Percentiles rank a stretch among this genome's conserved stretches.
phyloP scores from a whole-genome alignment of 1,140 invertebrate species.

The Branchinecta lindahli region DNA sequence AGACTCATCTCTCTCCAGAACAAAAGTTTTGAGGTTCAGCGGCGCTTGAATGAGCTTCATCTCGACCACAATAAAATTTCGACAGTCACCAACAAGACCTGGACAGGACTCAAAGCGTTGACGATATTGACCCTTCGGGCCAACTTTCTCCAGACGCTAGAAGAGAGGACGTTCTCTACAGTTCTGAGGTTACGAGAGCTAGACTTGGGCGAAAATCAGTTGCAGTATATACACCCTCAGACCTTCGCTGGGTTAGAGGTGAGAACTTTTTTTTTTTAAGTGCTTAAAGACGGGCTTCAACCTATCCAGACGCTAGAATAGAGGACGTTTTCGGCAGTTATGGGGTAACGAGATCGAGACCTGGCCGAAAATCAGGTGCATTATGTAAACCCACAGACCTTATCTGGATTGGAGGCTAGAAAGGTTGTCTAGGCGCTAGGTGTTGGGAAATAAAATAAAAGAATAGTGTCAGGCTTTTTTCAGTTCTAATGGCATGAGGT shows the following conservation, averaged over 20 bases:
- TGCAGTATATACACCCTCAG: constrained; percentile 55
- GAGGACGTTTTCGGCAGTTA: constrained; percentile 53
- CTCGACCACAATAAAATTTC: constrained; percentile 71
- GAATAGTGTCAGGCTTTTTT: too few species aligned
- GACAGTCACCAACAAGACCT: constrained; percentile 54
- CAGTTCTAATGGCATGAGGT: too few species aligned
- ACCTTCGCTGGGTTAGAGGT: constrained; percentile 53
- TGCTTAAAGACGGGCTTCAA: too few species aligned
- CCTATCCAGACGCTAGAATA: constrained; percentile 54
- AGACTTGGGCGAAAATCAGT: constrained; percentile 70
- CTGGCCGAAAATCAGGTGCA: constrained; percentile 70
- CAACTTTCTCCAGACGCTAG: constrained; percentile 63
- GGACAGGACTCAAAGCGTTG: constrained; percentile 54
- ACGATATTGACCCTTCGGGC: constrained; percentile 61
- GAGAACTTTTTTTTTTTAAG: neutral
- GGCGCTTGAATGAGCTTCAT: constrained; percentile 60
- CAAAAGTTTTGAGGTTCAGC: constrained; percentile 58
- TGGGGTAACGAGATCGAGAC: constrained; percentile 64
- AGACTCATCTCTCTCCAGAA: constrained; percentile 44
- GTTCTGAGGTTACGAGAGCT: constrained; percentile 61
- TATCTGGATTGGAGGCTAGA: constrained; percentile 43
- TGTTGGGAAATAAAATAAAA: too few species aligned
- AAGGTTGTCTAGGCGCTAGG: too few species aligned
- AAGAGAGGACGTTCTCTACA: constrained; percentile 52
- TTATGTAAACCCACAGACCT: constrained; percentile 56